Conservation (phyloP, 1,140 invertebrate genomes). For the Rhagoletis pomonella region DNA sequence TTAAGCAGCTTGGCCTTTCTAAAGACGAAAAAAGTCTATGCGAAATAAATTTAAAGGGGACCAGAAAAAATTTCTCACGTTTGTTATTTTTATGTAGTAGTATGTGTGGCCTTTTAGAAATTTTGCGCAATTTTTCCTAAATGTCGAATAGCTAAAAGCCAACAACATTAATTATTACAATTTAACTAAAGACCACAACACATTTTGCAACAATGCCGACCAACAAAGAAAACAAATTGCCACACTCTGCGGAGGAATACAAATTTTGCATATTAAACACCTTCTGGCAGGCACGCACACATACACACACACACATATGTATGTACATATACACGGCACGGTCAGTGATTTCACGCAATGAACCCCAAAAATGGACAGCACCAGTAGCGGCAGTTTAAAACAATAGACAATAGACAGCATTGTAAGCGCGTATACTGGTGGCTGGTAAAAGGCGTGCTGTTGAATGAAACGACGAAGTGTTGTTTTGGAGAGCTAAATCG, state of each 20-base stretch:
- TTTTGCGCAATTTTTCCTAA: neutral
- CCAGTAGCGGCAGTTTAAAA: conserved; percentile 5
- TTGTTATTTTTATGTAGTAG: no score
- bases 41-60: no score
- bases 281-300: neutral
- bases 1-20: no score
- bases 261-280: conserved; percentile 32
- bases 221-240: conserved; percentile 54
- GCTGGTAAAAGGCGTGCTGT: neutral
- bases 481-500: no score
- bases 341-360: conserved; percentile 35
- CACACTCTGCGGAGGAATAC: neutral
- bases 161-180: conserved; percentile 53
- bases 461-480: conserved; percentile 10
- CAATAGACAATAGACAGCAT: conserved; percentile 30
- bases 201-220: conserved; percentile 33
- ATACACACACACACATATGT: neutral
- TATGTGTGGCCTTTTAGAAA: no score
- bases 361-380: conserved; percentile 43
- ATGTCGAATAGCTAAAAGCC: neutral
- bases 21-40: no score
- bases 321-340: neutral
- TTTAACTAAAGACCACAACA: conserved; percentile 55
- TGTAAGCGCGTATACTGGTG: neutral
- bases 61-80: no score